Evolutionary conservation across 2,888 invertebrate genomes (phyloP).

Genomic region (Pogonocherus hispidulus): DNA sequence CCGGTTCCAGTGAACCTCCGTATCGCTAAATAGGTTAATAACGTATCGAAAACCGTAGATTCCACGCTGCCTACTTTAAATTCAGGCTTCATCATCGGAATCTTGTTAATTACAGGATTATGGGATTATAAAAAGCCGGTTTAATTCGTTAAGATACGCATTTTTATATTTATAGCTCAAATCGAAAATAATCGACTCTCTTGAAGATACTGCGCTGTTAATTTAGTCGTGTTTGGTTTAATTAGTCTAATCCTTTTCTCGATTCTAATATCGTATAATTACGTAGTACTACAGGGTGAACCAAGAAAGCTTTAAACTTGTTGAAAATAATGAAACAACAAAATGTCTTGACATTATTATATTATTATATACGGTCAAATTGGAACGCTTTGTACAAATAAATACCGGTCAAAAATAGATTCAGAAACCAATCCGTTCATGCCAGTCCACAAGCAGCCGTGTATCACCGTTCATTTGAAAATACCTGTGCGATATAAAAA

Average conservation of each 20-base stretch:
- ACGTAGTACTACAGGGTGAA: background rate
- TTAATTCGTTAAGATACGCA: conserved; percentile 6
- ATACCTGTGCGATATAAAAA: no score
- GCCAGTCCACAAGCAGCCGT: no score
- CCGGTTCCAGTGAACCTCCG: background rate
- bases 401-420: no score
- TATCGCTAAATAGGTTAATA: background rate
- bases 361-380: no score
- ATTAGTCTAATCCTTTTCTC: background rate
- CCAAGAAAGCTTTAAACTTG: no score
- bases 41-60: background rate
- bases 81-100: conserved; percentile 14
- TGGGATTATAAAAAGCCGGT: conserved; percentile 10
- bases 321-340: no score
- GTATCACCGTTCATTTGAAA: no score
- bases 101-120: conserved; percentile 16
- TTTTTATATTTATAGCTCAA: conserved; percentile 23
- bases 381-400: no score
- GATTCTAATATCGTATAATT: background rate
- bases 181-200: conserved; percentile 1
- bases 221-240: background rate
- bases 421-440: no score
- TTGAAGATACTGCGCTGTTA: background rate
- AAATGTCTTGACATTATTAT: no score
- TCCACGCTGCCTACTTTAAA: background rate